Percentiles rank a stretch among this genome's conserved stretches.
These are phyloP conservation scores for Morbakka virulenta DNA, from an alignment of 30 jellyfish, hydroid and myxozoan genomes.

Conservation along the genomic window DNA sequence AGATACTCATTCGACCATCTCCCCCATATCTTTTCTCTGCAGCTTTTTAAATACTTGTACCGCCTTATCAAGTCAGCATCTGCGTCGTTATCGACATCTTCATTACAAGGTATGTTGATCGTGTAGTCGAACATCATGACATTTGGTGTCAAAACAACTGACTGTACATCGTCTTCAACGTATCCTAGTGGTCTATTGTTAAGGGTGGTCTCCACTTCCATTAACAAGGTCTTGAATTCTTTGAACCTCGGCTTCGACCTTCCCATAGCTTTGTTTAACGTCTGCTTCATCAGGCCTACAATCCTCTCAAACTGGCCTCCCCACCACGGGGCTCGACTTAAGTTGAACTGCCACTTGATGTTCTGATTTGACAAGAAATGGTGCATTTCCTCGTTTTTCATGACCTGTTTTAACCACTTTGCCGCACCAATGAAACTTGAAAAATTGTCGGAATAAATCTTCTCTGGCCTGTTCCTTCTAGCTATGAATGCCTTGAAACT, in stretches of 20 bases:
- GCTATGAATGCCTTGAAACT: conserved; percentile 52
- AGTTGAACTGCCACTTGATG: too few species aligned
- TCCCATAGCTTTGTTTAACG: conserved; percentile 59
- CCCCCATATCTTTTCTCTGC: too few species aligned
- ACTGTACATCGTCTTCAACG: conserved; percentile 66
- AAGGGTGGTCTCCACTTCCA: too few species aligned
- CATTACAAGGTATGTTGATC: conserved; percentile 3
- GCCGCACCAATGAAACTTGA: conserved; percentile 48
- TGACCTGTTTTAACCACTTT: conserved; percentile 32
- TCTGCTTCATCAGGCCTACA: too few species aligned
- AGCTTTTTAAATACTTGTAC: too few species aligned
- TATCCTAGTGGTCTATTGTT: too few species aligned
- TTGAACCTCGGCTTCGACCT: conserved; percentile 18
- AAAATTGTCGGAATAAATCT: conserved; percentile 61
- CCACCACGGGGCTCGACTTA: conserved; percentile 80
- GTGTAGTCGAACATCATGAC: conserved; percentile 48
- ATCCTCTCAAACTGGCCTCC: conserved; percentile 78
- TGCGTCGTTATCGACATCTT: conserved; percentile 8
- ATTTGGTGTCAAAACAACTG: conserved; percentile 57
- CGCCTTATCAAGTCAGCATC: conserved; percentile 46
- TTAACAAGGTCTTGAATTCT: conserved; percentile 43
- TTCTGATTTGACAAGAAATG: conserved; percentile 33
- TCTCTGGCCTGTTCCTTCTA: conserved; percentile 49
- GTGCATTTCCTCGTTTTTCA: conserved; percentile 35
- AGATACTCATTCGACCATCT: too few species aligned